A percentile compares a stretch with the other conserved stretches of the same genome.
These are phyloP conservation scores for Acleris laterana DNA, from an alignment of 2,888 invertebrate species.

Conservation along the genomic window DNA sequence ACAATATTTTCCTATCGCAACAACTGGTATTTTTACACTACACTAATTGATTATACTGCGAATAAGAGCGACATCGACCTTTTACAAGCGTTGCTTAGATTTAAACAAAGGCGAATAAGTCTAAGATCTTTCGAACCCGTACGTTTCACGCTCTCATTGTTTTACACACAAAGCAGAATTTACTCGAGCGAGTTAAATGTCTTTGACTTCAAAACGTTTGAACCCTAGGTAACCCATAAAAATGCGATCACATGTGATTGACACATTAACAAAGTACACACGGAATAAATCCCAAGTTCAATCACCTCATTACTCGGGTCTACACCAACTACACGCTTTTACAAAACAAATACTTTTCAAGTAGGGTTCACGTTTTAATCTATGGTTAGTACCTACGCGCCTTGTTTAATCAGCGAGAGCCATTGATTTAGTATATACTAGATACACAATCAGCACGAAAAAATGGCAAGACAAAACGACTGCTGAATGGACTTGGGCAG, in stretches of 20 bases:
- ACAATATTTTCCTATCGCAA: too few species aligned
- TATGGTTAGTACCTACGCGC: conserved; percentile 4
- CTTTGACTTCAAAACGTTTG: conserved; percentile 3
- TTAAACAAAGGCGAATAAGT: too few species aligned
- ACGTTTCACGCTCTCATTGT: background rate
- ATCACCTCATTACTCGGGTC: conserved; percentile 10
- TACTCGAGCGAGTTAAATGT: background rate
- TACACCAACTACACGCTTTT: background rate
- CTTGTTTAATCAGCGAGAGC: conserved; percentile 11
- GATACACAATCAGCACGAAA: too few species aligned
- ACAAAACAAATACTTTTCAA: background rate
- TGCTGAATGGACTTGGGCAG: too few species aligned
- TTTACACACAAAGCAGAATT: background rate
- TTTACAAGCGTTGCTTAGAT: too few species aligned
- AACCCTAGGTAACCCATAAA: conserved; percentile 7
- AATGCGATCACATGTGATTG: conserved; percentile 18
- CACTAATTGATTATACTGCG: too few species aligned
- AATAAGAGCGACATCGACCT: too few species aligned
- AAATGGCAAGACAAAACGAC: too few species aligned
- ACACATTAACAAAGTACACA: conserved; percentile 7
- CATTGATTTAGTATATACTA: too few species aligned
- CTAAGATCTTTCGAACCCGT: too few species aligned
- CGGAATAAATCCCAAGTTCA: conserved; percentile 11
- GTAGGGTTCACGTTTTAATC: too few species aligned
- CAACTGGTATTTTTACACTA: too few species aligned